A percentile compares a stretch with the other conserved stretches of the same genome.
phyloP scores from a whole-genome alignment of 2,888 invertebrate genomes.

The Glyphotaelius pellucidus region DNA sequence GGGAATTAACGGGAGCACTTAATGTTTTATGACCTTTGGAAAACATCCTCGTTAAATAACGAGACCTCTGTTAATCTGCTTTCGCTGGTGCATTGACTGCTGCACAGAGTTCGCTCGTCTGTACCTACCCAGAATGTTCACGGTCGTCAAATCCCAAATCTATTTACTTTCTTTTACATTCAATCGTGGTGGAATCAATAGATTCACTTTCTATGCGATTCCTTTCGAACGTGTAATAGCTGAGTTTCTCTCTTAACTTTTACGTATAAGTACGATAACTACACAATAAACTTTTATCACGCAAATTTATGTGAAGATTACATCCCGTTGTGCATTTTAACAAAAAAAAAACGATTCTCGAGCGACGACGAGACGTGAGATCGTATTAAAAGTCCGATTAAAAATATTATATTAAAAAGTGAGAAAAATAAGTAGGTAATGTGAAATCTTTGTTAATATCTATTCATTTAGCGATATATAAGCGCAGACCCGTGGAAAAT shows the following conservation, averaged over 20 bases:
- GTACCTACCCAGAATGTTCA: background rate
- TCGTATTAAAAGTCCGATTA: background rate
- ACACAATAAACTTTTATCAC: background rate
- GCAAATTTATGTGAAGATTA: background rate
- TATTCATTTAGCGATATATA: too few species aligned
- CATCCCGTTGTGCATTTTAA: background rate
- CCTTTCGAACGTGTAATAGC: background rate
- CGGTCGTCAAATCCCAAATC: background rate
- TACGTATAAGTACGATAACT: background rate
- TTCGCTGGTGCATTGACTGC: slow-evolving; percentile 2
- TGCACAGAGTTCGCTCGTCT: background rate
- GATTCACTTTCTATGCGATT: background rate
- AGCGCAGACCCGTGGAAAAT: too few species aligned
- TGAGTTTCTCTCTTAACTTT: background rate
- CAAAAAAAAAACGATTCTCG: background rate
- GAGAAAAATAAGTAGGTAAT: background rate
- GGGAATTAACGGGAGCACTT: slow-evolving; percentile 10
- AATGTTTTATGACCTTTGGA: slow-evolving; percentile 32
- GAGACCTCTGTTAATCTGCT: background rate
- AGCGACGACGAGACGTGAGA: background rate
- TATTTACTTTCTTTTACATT: background rate
- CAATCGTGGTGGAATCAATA: background rate
- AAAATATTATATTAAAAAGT: background rate
- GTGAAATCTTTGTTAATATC: background rate
- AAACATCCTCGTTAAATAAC: slow-evolving; percentile 13